phyloP scores from a whole-genome alignment of 2,113 vertebrate species.

The Microtus ochrogaster region DNA sequence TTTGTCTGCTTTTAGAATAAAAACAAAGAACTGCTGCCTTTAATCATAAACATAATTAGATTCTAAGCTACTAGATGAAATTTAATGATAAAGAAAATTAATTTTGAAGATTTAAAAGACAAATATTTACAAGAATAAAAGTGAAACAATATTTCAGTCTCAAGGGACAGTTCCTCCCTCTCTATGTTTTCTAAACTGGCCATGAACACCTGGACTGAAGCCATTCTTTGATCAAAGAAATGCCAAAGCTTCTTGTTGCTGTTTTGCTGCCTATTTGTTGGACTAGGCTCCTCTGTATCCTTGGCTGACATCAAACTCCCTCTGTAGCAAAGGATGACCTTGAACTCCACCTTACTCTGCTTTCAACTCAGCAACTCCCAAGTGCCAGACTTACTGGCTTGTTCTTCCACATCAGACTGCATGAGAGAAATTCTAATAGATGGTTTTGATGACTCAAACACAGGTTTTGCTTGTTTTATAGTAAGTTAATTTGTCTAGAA shows the following conservation, averaged over 20 bases:
- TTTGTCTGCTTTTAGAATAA: background rate
- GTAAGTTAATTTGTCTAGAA: background rate
- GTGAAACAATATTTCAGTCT: background rate
- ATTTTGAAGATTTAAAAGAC: background rate
- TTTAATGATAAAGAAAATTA: background rate
- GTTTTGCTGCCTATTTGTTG: background rate
- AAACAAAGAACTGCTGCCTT: background rate
- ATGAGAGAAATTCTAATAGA: background rate
- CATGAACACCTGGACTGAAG: background rate
- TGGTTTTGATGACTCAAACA: background rate
- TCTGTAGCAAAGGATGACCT: background rate
- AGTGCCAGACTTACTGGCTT: background rate
- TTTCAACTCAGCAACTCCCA: too few relatives aligned
- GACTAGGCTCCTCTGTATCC: background rate
- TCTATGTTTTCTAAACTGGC: background rate
- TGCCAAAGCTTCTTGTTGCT: background rate
- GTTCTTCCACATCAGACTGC: background rate
- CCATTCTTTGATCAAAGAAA: background rate
- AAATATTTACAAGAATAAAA: background rate
- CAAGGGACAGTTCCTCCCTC: background rate
- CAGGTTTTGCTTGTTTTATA: background rate
- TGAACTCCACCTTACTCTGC: background rate
- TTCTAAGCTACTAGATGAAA: background rate
- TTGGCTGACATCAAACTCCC: background rate
- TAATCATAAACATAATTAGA: background rate